Evolutionary conservation across 2,797 vertebrate species (phyloP), one percentile per base, ranked within the genome.

Genomic region (Neosalanx taihuensis): DNA sequence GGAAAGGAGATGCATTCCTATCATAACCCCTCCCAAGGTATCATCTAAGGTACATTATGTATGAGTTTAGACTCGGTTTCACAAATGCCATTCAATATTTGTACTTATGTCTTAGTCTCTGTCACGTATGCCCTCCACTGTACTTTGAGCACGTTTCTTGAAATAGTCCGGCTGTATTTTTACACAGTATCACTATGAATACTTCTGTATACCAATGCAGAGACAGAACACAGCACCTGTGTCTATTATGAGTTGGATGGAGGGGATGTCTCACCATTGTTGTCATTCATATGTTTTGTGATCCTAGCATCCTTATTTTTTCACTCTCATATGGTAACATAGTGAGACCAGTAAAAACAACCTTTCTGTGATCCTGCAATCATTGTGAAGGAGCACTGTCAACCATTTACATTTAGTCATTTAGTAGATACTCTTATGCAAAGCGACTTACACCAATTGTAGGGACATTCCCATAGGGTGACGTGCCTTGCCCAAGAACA

Each of bases 161-260:
- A 80, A 79, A 79, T 81, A 83, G 76, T 73, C 67, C 59, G 30
- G 76, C 63, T 73, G 37, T 76, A 78, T 81, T 67, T 67, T 53
- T 67, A 29, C 30, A 49, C 56, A 58, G 56, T 20, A 46, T 60
- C 20, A 20, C 67, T 60, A 60, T 26, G 65, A 67, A 30, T 67
- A 53, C 56, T 53, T 31, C 4, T 53, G 26, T 53, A 51, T 56
- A 67, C 26, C 51, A n/a, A 56, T 17, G 18, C 51, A 5, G 51
- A 17, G 5, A 6, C 51, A 56, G 51, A 56, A 56, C 51, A 56
- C 51, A 56, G 51, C 51, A n/a, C 6, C 51, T n/a, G 51, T 56
- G 51, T 46, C 41, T 56, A 56, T n/a, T 56, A 17, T 46, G n/a
- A n/a, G 51, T 56, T 18, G 18, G 51, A 1, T n/a, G 18, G 51